Percentiles rank a stretch among this genome's conserved stretches.
Conservation (phyloP, 2,113 vertebrate species). For the Hyperoodon ampullatus region DNA sequence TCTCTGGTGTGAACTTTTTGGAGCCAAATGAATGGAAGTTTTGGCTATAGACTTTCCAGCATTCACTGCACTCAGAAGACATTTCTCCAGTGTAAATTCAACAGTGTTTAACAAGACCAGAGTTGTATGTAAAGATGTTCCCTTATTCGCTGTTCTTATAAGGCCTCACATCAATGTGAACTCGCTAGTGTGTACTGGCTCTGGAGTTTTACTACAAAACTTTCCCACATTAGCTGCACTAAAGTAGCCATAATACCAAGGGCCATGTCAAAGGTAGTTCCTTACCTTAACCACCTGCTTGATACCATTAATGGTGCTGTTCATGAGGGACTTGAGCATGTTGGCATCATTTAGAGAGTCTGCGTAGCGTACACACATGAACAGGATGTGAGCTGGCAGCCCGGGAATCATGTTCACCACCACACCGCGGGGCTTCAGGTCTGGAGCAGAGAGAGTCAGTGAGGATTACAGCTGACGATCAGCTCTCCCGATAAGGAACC, state of each 20-base stretch:
- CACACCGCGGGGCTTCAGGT: slow-evolving; percentile 95
- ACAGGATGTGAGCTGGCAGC: slow-evolving; percentile 93
- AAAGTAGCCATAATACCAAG: not conserved
- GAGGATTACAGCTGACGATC: not conserved
- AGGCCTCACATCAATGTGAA: not conserved
- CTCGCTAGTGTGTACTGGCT: not conserved
- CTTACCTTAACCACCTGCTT: slow-evolving; percentile 93
- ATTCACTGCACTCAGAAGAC: not conserved
- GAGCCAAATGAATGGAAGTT: not conserved
- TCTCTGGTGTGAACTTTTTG: not conserved
- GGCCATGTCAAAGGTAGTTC: not conserved
- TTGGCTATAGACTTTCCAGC: not conserved
- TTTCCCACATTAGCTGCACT: not conserved
- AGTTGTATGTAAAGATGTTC: not conserved
- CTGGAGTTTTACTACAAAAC: not conserved
- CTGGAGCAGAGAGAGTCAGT: slow-evolving; percentile 80
- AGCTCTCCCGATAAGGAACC: not conserved
- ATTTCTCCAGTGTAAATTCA: not conserved
- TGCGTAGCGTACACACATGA: slow-evolving; percentile 96
- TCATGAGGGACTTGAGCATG: slow-evolving; percentile 96
- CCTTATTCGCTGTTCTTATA: not conserved
- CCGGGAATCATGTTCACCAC: slow-evolving; percentile 95
- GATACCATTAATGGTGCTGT: slow-evolving; percentile 87
- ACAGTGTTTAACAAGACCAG: not conserved
- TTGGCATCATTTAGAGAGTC: slow-evolving; percentile 93